Evolutionary conservation across 2,113 vertebrate genomes (phyloP), one percentile per base, ranked within the genome.

Genomic region (Hippocampus mohnikei): DNA sequence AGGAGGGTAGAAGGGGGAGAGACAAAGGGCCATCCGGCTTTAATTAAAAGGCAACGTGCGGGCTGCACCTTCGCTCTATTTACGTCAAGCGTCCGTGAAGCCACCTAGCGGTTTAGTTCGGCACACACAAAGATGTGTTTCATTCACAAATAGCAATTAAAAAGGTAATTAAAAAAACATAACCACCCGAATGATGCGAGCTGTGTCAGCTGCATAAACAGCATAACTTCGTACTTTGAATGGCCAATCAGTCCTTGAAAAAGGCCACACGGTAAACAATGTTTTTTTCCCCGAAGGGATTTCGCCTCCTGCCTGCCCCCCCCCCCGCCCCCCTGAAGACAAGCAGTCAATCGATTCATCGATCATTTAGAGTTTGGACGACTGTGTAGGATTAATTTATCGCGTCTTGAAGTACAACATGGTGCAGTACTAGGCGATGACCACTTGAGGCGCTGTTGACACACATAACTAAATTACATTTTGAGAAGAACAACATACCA

Each of bases 1-100:
- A 79, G n/a, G 73, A 60, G 59, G 25, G 60, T 66, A 69, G 61
- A 64, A 74, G 74, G 77, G 33, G 73, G 55, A 0, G 20, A 79
- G 75, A 77, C 75, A 73, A 69, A 12, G 58, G 74, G 77, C 72
- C 84, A 74, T 76, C 76, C 78, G 80, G 82, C 77, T 84, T 88
- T 84, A 79, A 88, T 88, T 82, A 85, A 25, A 65, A 46, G 42
- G 27, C 27, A 33, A 29, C 27, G 58, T 8, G 13, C 58, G 42
- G 61, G 44, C 9, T 18, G 18, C 60, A 62, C 33, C 60, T n/a
- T 18, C 20, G 40, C 61, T 23, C 25, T 12, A 12, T 27, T 58
- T 5, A 58, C 58, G 58, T 18, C 12, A 11, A 44, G 63, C 23
- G n/a, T 2, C 20, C 21, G 37, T 11, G 3, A 62, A 20, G 6